Evolutionary conservation across 2,888 invertebrate species (phyloP).

Genomic region (Octonoba sinensis): DNA sequence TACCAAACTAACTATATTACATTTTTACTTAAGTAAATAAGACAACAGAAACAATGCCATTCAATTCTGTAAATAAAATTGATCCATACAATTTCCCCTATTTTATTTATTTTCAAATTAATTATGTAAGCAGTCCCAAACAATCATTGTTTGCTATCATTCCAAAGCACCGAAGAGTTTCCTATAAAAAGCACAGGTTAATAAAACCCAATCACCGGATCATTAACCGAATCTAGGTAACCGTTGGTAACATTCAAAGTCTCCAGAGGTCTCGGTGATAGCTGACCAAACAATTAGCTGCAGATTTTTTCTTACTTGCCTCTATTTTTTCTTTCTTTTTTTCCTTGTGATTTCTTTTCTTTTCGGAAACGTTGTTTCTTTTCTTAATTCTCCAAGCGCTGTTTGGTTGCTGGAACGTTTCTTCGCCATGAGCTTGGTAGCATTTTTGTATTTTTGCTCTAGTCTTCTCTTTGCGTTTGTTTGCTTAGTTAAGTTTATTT

Average conservation of each 20-base stretch:
- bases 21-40: no score
- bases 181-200: slow-evolving; percentile 42
- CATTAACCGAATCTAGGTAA: slow-evolving; percentile 48
- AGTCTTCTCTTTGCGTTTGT: slow-evolving; percentile 9
- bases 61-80: no score
- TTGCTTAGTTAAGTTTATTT: slow-evolving; percentile 46
- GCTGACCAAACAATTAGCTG: slow-evolving; percentile 60
- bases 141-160: no score
- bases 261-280: slow-evolving; percentile 44
- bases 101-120: no score
- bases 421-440: slow-evolving; percentile 12
- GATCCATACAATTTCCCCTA: no score
- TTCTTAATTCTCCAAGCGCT: not conserved
- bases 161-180: not conserved
- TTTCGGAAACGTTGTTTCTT: slow-evolving; percentile 27
- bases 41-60: no score
- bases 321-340: not conserved
- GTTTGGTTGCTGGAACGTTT: not conserved
- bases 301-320: slow-evolving; percentile 16
- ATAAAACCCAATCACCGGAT: slow-evolving; percentile 56
- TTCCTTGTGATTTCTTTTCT: slow-evolving; percentile 5
- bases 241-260: slow-evolving; percentile 49
- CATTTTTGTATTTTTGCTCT: slow-evolving; percentile 14
- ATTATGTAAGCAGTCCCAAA: no score
- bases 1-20: no score